These are phyloP conservation scores for Syrphus vitripennis DNA, from an alignment of 2,888 invertebrate species.

Conservation along the genomic window DNA sequence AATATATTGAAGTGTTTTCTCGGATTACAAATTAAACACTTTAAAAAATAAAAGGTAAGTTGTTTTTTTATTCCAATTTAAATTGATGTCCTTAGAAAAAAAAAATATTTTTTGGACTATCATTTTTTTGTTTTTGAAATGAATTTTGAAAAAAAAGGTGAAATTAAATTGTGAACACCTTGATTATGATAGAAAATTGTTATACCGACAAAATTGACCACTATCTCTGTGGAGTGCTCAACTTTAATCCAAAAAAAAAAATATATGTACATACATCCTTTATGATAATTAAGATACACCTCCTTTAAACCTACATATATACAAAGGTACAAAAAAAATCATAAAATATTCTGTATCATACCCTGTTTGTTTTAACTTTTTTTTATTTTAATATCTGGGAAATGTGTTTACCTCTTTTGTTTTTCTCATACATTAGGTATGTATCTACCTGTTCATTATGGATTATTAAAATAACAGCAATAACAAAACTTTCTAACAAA, in stretches of 20 bases:
- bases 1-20: not conserved
- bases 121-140: not conserved
- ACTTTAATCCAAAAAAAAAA: too few relatives aligned
- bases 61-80: not conserved
- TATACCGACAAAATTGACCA: not conserved
- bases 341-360: not conserved
- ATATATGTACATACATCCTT: too few relatives aligned
- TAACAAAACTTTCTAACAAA: not conserved
- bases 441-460: not conserved
- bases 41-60: not conserved
- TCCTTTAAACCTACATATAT: not conserved
- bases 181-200: not conserved
- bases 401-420: constrained; percentile 22
- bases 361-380: not conserved
- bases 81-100: not conserved
- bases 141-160: not conserved
- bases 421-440: not conserved
- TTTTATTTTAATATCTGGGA: not conserved
- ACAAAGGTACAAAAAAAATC: not conserved
- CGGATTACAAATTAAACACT: constrained; percentile 20
- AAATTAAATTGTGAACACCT: not conserved
- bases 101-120: too few relatives aligned
- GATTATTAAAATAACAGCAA: not conserved
- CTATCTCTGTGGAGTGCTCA: too few relatives aligned
- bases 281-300: too few relatives aligned